Evolutionary conservation across 1,140 invertebrate genomes (phyloP).

Genomic region (Cotesia vestalis): DNA sequence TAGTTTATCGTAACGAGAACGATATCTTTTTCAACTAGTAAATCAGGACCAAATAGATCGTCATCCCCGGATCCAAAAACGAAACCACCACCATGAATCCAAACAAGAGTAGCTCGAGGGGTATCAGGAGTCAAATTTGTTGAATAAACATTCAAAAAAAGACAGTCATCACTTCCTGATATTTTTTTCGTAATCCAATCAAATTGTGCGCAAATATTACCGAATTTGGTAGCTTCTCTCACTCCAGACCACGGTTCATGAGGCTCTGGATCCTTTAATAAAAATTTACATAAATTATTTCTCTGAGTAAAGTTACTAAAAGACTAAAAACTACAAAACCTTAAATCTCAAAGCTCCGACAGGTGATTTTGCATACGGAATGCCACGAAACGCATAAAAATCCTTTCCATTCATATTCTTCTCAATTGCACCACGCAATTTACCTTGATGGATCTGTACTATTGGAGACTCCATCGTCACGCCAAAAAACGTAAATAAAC

Average conservation of each 20-base stretch:
- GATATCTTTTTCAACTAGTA: slow-evolving; percentile 65
- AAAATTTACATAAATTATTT: too few species aligned
- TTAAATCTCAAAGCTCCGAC: slow-evolving; percentile 67
- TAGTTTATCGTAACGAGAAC: slow-evolving; percentile 72
- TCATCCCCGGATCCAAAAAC: slow-evolving; percentile 59
- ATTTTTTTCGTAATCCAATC: slow-evolving; percentile 31
- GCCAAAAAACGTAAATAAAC: not conserved
- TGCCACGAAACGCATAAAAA: slow-evolving; percentile 46
- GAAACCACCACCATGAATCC: slow-evolving; percentile 73
- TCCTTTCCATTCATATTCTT: slow-evolving; percentile 33
- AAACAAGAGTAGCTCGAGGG: slow-evolving; percentile 63
- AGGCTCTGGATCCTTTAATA: slow-evolving; percentile 67
- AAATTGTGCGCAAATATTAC: slow-evolving; percentile 64
- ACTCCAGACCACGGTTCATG: slow-evolving; percentile 67
- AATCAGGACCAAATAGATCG: slow-evolving; percentile 62
- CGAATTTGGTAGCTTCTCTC: slow-evolving; percentile 67
- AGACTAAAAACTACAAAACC: slow-evolving; percentile 44
- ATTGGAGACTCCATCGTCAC: slow-evolving; percentile 2
- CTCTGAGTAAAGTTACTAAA: not conserved
- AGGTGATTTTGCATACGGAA: slow-evolving; percentile 53
- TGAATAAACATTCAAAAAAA: slow-evolving; percentile 85
- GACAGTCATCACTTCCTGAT: slow-evolving; percentile 75
- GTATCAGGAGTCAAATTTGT: slow-evolving; percentile 53
- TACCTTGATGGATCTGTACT: slow-evolving; percentile 38
- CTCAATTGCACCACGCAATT: slow-evolving; percentile 40